These are phyloP conservation scores for Mycteria americana DNA, from an alignment of 2,797 vertebrate genomes.

Conservation along the genomic window DNA sequence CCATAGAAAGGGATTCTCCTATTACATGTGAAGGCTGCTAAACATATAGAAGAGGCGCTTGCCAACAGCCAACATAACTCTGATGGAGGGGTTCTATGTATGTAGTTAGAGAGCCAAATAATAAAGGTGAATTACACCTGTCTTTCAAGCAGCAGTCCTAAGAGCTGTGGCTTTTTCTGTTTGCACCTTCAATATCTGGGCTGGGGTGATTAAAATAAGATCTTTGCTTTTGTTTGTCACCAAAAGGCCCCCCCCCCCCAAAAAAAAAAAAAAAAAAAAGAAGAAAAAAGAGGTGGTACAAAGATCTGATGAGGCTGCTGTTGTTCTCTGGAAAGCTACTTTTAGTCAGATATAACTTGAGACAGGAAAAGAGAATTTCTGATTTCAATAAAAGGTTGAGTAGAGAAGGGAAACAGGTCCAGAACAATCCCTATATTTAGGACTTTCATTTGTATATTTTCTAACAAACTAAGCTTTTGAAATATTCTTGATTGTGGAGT, in stretches of 20 bases:
- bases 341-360: conserved; percentile 63
- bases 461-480: conserved; percentile 49
- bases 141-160: background rate
- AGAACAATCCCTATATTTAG: conserved; percentile 8
- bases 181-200: conserved; percentile 23
- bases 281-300: conserved; percentile 13
- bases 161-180: conserved; percentile 33
- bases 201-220: conserved; percentile 55
- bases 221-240: conserved; percentile 53
- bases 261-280: background rate
- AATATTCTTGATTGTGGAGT: conserved; percentile 46
- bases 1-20: background rate
- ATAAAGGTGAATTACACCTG: conserved; percentile 13
- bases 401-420: background rate
- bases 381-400: conserved; percentile 60
- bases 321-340: conserved; percentile 47
- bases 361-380: conserved; percentile 45
- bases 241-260: background rate
- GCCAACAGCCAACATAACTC: background rate
- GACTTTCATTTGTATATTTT: conserved; percentile 44
- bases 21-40: background rate
- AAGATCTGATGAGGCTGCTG: conserved; percentile 39
- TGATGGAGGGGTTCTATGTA: background rate
- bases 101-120: conserved; percentile 35
- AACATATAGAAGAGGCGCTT: background rate